Percentiles rank a stretch among this genome's conserved stretches.
Conservation (phyloP, 2,113 vertebrate genomes). For the Rhinolophus sinicus region DNA sequence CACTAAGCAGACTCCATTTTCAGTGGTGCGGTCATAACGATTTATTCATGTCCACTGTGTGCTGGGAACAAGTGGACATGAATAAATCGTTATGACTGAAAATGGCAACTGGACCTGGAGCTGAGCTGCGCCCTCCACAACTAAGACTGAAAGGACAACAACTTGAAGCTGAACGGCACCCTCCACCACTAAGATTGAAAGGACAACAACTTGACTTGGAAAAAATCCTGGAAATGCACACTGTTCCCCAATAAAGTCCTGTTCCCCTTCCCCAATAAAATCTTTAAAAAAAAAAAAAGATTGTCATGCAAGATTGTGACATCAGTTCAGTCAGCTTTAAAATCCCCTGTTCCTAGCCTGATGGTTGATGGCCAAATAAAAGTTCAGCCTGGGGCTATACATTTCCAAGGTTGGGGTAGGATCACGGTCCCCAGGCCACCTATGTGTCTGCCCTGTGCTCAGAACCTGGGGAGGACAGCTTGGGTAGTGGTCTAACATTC, state of each 20-base stretch:
- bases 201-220: too few relatives aligned
- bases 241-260: too few relatives aligned
- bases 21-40: slow-evolving; percentile 31
- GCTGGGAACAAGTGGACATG: slow-evolving; percentile 61
- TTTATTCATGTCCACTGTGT: slow-evolving; percentile 55
- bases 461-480: neutral
- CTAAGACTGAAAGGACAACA: too few relatives aligned
- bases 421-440: neutral
- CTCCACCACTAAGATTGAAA: too few relatives aligned
- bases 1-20: slow-evolving; percentile 52
- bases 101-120: too few relatives aligned
- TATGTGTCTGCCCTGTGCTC: neutral
- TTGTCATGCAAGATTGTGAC: neutral
- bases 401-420: neutral
- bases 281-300: neutral
- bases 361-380: neutral
- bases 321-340: neutral
- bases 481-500: neutral
- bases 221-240: too few relatives aligned
- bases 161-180: too few relatives aligned
- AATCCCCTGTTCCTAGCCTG: slow-evolving; percentile 9
- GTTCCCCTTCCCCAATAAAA: too few relatives aligned
- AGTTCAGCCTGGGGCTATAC: neutral
- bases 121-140: too few relatives aligned
- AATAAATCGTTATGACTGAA: too few relatives aligned